Evolutionary conservation across 2,113 vertebrate species (phyloP).

Genomic region (Nipponia nippon): DNA sequence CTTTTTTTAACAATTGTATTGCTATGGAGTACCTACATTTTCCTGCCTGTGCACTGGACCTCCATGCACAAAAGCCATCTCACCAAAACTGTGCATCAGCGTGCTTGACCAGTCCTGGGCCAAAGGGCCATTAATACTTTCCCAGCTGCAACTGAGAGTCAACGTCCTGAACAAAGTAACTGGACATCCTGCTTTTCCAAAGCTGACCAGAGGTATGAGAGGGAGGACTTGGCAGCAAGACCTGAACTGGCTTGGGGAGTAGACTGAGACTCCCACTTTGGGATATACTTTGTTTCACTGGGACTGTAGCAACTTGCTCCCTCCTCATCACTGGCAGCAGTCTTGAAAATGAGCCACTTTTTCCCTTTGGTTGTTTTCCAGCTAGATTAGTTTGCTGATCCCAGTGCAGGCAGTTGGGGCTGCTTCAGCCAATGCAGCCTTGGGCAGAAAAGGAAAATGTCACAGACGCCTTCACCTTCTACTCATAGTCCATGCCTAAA

Average conservation of each 20-base stretch:
- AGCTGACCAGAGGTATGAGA: background rate
- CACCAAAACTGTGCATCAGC: background rate
- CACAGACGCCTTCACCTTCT: accelerated
- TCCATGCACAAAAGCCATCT: background rate
- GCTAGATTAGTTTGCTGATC: background rate
- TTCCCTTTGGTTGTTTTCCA: background rate
- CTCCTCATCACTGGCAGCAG: background rate
- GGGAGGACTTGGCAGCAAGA: background rate
- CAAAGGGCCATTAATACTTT: background rate
- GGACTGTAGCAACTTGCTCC: background rate
- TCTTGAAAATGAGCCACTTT: background rate
- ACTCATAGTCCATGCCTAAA: background rate
- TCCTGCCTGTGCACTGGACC: background rate
- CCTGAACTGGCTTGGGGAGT: background rate
- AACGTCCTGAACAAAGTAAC: background rate
- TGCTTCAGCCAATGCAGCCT: background rate
- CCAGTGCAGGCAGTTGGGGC: background rate
- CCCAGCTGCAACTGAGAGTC: background rate
- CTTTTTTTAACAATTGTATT: background rate
- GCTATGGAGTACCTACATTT: background rate
- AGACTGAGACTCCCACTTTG: background rate
- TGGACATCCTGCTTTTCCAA: background rate
- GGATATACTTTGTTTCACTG: background rate
- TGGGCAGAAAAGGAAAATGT: background rate
- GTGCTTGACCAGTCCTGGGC: too few species aligned